phyloP scores from a whole-genome alignment of 2,113 vertebrate genomes.

The Bubo blakistoni region DNA sequence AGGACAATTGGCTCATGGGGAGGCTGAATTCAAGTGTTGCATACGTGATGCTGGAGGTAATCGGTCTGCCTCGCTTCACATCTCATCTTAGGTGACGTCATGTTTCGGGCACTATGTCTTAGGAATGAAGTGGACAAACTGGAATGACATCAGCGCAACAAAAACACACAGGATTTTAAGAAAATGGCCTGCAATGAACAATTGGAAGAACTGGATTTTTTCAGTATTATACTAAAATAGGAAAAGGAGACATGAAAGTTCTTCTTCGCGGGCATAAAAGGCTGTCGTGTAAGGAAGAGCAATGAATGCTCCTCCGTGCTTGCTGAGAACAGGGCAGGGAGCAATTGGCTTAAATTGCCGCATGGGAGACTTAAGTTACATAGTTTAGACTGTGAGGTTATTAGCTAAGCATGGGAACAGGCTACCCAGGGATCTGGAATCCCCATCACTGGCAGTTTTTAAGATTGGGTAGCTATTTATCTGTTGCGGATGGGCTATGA shows the following conservation, averaged over 20 bases:
- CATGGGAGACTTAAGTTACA: neutral
- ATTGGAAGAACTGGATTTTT: neutral
- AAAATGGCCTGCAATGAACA: fast-evolving
- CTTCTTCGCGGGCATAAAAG: neutral
- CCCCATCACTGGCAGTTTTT: neutral
- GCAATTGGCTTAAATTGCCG: neutral
- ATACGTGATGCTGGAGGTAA: neutral
- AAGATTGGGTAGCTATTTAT: neutral
- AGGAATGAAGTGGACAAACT: neutral
- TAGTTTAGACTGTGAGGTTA: neutral
- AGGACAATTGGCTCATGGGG: neutral
- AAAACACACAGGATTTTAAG: neutral
- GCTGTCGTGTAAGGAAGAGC: neutral
- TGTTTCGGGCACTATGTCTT: neutral
- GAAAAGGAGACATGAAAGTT: neutral
- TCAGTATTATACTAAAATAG: neutral
- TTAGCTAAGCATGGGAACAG: neutral
- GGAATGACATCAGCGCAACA: neutral
- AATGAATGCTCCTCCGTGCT: neutral
- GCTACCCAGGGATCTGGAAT: neutral
- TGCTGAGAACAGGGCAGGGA: neutral
- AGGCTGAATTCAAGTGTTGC: neutral
- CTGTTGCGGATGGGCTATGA: neutral
- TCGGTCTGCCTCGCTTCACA: neutral
- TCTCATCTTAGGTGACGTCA: neutral